Conservation (phyloP, 35 echinoderm and acorn worm species). For the Lytechinus pictus region DNA sequence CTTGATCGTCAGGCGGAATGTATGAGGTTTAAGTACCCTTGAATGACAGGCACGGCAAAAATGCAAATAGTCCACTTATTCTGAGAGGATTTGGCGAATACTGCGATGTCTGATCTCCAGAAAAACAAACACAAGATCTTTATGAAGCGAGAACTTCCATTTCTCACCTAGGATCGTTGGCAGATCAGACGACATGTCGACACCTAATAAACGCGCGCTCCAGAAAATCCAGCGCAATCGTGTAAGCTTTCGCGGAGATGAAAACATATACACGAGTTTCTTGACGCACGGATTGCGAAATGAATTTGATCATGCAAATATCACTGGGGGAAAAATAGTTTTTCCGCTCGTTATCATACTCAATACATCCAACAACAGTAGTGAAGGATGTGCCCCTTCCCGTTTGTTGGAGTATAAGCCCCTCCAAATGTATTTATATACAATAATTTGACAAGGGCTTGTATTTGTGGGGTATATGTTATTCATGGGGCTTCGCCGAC, state of each 20-base stretch:
- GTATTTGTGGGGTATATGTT: background rate
- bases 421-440: constrained; percentile 42
- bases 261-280: background rate
- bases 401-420: background rate
- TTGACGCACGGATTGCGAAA: background rate
- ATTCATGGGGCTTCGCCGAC: constrained; percentile 8
- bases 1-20: background rate
- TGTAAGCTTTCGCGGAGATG: constrained; percentile 1
- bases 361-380: background rate
- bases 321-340: background rate
- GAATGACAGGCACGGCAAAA: constrained; percentile 52
- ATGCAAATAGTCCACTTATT: constrained; percentile 52
- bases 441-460: constrained; percentile 8
- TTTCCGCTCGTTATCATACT: background rate
- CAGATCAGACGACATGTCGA: background rate
- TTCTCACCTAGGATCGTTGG: background rate
- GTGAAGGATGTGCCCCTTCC: background rate
- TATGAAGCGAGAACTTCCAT: constrained; percentile 14
- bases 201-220: constrained; percentile 37
- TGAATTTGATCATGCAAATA: background rate
- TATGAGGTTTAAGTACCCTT: background rate
- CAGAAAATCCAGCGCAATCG: constrained; percentile 21
- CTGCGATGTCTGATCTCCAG: constrained; percentile 30
- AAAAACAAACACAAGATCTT: constrained; percentile 44
- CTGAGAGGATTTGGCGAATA: constrained; percentile 30